A percentile compares a stretch with the other conserved stretches of the same genome.
These are phyloP conservation scores for Lophius piscatorius DNA, from an alignment of 2,113 vertebrate species.

Conservation along the genomic window DNA sequence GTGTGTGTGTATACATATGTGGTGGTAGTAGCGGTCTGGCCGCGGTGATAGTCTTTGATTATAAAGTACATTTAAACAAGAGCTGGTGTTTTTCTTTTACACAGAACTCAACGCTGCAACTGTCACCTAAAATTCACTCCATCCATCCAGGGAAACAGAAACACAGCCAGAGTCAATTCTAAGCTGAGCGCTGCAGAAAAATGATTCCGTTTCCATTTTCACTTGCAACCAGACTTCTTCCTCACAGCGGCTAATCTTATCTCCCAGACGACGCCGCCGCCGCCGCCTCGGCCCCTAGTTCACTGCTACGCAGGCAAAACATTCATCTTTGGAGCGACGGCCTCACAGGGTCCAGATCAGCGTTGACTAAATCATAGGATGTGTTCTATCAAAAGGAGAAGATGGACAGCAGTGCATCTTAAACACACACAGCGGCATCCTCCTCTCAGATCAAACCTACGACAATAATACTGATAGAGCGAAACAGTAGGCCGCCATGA, in stretches of 20 bases:
- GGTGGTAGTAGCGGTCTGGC: constrained; percentile 15
- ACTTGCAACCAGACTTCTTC: constrained; percentile 11
- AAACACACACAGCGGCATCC: constrained; percentile 35
- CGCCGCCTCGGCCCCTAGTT: neutral
- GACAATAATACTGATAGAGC: constrained; percentile 24
- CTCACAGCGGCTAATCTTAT: constrained; percentile 11
- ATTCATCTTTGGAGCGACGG: constrained; percentile 60
- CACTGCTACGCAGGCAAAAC: constrained; percentile 36
- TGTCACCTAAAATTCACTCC: neutral
- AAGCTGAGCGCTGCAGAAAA: constrained; percentile 8
- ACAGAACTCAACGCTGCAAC: neutral
- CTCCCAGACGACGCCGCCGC: constrained; percentile 2
- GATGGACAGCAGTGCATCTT: constrained; percentile 46
- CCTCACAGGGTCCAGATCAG: constrained; percentile 22
- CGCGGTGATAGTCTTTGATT: neutral
- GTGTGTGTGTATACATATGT: too few relatives aligned
- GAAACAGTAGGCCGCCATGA: constrained; percentile 29
- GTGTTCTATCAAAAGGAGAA: constrained; percentile 40
- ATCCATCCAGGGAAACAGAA: neutral
- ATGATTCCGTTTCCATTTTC: constrained; percentile 2
- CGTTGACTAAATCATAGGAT: constrained; percentile 27
- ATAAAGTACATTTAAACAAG: neutral
- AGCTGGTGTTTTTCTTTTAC: neutral
- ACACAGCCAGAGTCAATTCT: neutral
- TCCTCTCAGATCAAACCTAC: constrained; percentile 29